Evolutionary conservation across 1,140 invertebrate genomes (phyloP), one percentile per base, ranked within the genome.

Genomic region (Microplitis demolitor): DNA sequence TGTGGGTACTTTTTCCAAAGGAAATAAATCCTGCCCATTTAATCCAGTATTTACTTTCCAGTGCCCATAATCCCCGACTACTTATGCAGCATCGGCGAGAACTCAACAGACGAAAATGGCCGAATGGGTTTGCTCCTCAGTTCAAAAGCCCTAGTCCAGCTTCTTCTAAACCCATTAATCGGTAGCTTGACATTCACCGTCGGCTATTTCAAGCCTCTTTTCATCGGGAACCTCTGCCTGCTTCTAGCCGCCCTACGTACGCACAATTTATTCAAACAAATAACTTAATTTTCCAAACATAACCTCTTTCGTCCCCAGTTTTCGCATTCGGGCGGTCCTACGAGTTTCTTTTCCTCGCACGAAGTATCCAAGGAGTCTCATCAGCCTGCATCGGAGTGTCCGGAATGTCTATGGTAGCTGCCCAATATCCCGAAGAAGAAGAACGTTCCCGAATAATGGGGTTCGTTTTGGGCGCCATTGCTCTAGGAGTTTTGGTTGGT

Each of bases 31-130:
- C 24, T 0, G 24, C 1, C 24, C 24, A 24, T 24, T 24, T 24
- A 3, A 45, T 5, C 39, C 39, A 45, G 5, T 45, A 45, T 45
- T 45, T 45, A 9, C 4, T 45, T 89, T 90, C 75, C 87, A 96
- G 95, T 96, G 54, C 95, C 95, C 39, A 95, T 96, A 76, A 90
- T 96, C 78, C 95, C 95, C 8, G 94, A 96, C 84, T 94, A 93
- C 83, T 87, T 96, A 51, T 89, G 91, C 86, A 88, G 84, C 9
- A 85, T 90, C 77, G 86, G 86, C 11, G 87, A 85, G 24, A 89
- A 89, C 78, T 85, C 86, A 56, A 88, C 67, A n/a, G 87, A 88
- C 51, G 93, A 95, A 81, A 95, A 95, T 82, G 91, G 92, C 4
- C 88, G 91, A 78, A 90, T 97, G 37, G 95, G 95, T 16, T 83